Percentiles rank a stretch among this genome's conserved stretches.
Evolutionary conservation across 2,113 vertebrate species (phyloP).

Genomic region (Scartelaos histophorus): DNA sequence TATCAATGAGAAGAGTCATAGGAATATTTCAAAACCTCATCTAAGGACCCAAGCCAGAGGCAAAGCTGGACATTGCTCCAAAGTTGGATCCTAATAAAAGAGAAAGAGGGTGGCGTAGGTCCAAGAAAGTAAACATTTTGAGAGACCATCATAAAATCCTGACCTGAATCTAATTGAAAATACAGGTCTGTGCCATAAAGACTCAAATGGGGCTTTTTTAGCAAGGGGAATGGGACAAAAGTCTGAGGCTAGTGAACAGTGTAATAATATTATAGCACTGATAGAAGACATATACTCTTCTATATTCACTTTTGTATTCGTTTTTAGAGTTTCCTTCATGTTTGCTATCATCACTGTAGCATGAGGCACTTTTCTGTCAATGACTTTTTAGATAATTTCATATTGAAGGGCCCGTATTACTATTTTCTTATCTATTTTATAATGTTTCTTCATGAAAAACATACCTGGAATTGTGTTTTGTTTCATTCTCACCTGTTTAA

Average conservation of each 20-base stretch:
- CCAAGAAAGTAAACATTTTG: slow-evolving; percentile 9
- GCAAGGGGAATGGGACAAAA: background rate
- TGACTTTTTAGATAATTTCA: too few relatives aligned
- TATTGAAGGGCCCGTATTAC: too few relatives aligned
- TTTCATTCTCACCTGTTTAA: too few relatives aligned
- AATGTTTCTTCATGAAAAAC: too few relatives aligned
- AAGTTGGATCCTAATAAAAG: background rate
- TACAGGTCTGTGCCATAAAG: background rate
- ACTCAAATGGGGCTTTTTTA: background rate
- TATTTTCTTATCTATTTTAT: too few relatives aligned
- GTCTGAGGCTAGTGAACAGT: background rate
- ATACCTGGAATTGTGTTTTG: too few relatives aligned
- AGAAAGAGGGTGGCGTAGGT: background rate
- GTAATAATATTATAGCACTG: background rate
- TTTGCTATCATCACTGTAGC: too few relatives aligned
- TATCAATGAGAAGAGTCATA: background rate
- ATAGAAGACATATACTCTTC: background rate
- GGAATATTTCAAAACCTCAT: slow-evolving; percentile 5
- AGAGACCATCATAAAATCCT: slow-evolving; percentile 2
- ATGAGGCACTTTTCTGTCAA: too few relatives aligned
- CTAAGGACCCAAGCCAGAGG: background rate
- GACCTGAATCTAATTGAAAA: slow-evolving; percentile 3
- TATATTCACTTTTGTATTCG: too few relatives aligned
- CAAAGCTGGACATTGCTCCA: background rate
- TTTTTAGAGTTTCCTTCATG: too few relatives aligned